Evolutionary conservation across 1,140 invertebrate species (phyloP), one percentile per base, ranked within the genome.

Genomic region (Sinonovacula constricta): DNA sequence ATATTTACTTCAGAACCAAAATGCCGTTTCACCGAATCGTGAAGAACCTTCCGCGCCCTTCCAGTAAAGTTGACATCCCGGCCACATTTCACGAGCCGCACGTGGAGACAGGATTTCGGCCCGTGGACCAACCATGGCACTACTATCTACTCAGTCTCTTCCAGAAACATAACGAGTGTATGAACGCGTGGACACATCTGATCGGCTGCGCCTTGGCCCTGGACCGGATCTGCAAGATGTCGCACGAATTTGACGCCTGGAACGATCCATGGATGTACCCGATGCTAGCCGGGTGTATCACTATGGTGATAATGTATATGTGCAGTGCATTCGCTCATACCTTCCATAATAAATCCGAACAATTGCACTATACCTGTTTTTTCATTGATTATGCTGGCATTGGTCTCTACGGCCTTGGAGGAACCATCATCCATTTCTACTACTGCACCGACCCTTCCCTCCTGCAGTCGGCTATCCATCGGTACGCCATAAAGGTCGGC

Each of bases 131-230:
- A 53, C 89, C 89, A 62, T 91, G 89, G 89, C 78, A 71, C 24
- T 88, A 88, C 67, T 91, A 91, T 74, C 59, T 89, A 1, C 76
- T 84, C 49, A 91, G 89, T 56, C 60, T 91, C 1, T 90, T 91
- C 56, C 89, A 90, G 76, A 82, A 74, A 74, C 90, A 91, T 68
- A 91, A 91, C 79, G 90, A 91, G 79, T 87, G 88, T 36, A 85
- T 91, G 82, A 91, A 91, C 75, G 81, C 83, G 31, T 91, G 90
- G 90, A 90, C 89, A 31, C 90, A 91, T 63, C 70, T 91, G 15
- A 59, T 90, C n/a, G 90, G 88, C 7, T 76, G 88, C 15, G 12
- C 85, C 4, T 56, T 87, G 22, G 80, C 84, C 18, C 53, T 87
- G 15, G 54, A 72, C 7, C 71, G 85, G 45, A 60, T 77, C 22